phyloP scores from a whole-genome alignment of 2,888 invertebrate genomes.

The Poecilobothrus nobilitatus region DNA sequence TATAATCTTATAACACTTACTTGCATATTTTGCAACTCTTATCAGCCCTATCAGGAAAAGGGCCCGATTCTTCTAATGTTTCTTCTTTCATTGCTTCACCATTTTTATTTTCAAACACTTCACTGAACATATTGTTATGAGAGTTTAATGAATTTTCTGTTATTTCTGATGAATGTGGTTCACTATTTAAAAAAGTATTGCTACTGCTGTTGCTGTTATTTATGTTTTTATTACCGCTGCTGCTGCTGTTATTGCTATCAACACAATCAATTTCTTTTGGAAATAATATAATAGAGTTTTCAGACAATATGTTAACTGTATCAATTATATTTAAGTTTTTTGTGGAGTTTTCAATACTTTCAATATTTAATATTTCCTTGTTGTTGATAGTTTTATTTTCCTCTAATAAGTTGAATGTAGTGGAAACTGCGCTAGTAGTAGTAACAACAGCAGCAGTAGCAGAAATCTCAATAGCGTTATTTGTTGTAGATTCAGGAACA shows the following conservation, averaged over 20 bases:
- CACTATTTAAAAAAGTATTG: slow-evolving; percentile 24
- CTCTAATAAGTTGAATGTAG: no score
- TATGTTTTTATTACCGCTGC: slow-evolving; percentile 3
- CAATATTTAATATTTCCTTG: background rate
- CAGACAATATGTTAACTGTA: background rate
- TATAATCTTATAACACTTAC: slow-evolving; percentile 42
- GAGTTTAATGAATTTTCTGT: background rate
- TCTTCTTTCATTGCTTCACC: slow-evolving; percentile 36
- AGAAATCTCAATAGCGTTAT: slow-evolving; percentile 27
- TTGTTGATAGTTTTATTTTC: background rate
- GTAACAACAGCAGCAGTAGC: background rate
- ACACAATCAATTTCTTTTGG: background rate
- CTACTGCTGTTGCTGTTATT: slow-evolving; percentile 9
- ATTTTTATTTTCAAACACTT: slow-evolving; percentile 32
- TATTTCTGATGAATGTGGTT: slow-evolving; percentile 24
- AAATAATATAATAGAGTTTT: background rate
- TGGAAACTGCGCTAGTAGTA: background rate
- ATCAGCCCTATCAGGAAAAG: slow-evolving; percentile 44
- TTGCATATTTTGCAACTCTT: slow-evolving; percentile 59
- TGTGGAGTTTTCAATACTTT: background rate
- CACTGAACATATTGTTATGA: slow-evolving; percentile 29
- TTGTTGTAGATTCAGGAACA: slow-evolving; percentile 21
- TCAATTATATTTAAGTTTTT: background rate
- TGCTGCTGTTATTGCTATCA: background rate
- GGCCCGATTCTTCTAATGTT: slow-evolving; percentile 40